Evolutionary conservation across 2,113 vertebrate genomes (phyloP), one percentile per base, ranked within the genome.

Genomic region (Nanorana parkeri): DNA sequence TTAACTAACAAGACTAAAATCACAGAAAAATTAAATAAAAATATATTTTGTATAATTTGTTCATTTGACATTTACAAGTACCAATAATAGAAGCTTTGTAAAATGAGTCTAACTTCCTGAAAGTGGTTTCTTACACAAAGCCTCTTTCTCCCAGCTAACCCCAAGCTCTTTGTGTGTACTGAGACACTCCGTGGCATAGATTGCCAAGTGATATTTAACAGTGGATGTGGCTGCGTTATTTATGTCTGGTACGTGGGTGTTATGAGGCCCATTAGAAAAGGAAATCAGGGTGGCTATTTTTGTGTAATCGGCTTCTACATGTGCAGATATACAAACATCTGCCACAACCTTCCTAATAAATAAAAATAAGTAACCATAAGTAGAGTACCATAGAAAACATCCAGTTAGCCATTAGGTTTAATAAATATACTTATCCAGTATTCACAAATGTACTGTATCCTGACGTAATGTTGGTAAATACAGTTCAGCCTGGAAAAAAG

Each of bases 171-270:
- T 81, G 51, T 74, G 69, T 64, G 20, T 36, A 56, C 36, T 56
- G 63, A 60, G 61, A 41, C 63, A 69, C 61, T 80, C 28, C 26
- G 67, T 69, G 66, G 55, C 78, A 68, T 47, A 60, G 28, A 67
- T 76, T 83, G 63, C 64, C 54, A 68, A 83, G 66, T 76, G 52
- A 51, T 64, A 81, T 81, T 81, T 81, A 69, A 66, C 61, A 74
- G 61, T 81, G 80, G 69, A 75, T 76, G 80, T 83, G 80, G 80
- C 51, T 75, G 32, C 67, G 63, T 67, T 76, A 83, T 83, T 83
- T 75, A 76, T 83, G 61, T 68, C 71, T 76, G 26, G 32, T 65
- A 68, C 16, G 63, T 76, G 61, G 69, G 68, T 8, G 69, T 68
- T 28, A 41, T 41, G 51, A 76, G 52, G 32, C 32, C 54, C 54